Conservation (phyloP, 1,140 invertebrate genomes). For the Meloidogyne floridensis region DNA sequence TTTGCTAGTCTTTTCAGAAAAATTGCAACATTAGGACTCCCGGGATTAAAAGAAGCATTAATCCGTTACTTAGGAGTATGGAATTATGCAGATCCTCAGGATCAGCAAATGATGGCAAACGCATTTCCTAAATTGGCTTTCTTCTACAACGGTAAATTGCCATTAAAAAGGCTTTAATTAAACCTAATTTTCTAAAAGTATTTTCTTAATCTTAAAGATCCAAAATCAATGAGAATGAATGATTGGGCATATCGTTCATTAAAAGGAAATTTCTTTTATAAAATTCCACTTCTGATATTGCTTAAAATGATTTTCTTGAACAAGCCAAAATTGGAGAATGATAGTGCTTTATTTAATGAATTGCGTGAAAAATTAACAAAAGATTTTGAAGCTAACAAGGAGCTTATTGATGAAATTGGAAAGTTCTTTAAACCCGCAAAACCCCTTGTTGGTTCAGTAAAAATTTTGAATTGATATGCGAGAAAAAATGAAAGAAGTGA, state of each 20-base stretch:
- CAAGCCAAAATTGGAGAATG: neutral
- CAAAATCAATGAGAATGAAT: neutral
- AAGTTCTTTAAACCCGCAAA: neutral
- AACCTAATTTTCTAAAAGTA: neutral
- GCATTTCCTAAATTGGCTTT: neutral
- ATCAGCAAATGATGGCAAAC: neutral
- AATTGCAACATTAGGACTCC: neutral
- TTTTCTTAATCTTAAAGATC: neutral
- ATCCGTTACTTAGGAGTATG: neutral
- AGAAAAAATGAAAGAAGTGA: neutral
- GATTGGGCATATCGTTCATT: neutral
- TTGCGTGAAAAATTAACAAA: neutral
- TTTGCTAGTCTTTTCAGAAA: neutral
- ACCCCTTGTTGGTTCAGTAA: neutral
- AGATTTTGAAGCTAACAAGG: neutral
- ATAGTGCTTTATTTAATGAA: neutral
- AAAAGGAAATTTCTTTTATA: neutral
- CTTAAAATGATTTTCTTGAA: neutral
- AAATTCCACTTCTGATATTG: neutral
- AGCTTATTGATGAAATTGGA: neutral
- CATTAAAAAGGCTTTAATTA: neutral
- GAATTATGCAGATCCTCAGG: neutral
- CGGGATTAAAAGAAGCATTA: neutral
- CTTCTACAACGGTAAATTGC: conserved; percentile 5
- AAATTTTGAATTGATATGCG: neutral